Conservation (phyloP, 2,113 vertebrate genomes). For the Damaliscus lunatus region DNA sequence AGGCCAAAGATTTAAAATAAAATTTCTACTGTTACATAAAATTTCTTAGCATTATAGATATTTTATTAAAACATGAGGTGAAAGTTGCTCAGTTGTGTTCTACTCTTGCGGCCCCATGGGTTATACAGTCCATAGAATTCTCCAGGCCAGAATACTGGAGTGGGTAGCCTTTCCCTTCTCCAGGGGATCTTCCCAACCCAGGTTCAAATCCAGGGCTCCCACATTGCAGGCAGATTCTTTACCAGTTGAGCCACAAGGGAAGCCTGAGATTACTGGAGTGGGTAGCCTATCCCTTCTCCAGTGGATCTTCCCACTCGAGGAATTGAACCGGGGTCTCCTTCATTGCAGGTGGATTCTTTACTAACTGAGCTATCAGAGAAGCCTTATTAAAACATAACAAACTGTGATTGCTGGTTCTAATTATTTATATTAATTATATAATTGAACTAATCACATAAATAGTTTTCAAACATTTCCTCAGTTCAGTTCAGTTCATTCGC, state of each 20-base stretch:
- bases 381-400: slow-evolving; percentile 45
- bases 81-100: neutral
- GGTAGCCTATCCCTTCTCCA: neutral
- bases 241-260: neutral
- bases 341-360: neutral
- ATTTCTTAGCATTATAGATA: slow-evolving; percentile 41
- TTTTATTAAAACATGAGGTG: slow-evolving; percentile 22
- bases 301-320: neutral
- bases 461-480: slow-evolving; percentile 35
- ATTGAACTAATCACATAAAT: slow-evolving; percentile 67
- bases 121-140: neutral
- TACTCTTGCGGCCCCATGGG: neutral
- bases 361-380: neutral
- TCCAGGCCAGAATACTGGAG: neutral
- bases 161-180: neutral
- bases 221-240: neutral
- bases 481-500: too few species aligned
- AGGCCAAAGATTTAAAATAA: neutral
- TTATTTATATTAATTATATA: slow-evolving; percentile 73
- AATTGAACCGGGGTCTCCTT: neutral
- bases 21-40: slow-evolving; percentile 9
- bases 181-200: neutral
- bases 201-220: neutral
- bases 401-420: slow-evolving; percentile 56
- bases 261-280: neutral